These are phyloP conservation scores for Ypsolopha scabrella DNA, from an alignment of 2,888 invertebrate genomes.

Conservation along the genomic window DNA sequence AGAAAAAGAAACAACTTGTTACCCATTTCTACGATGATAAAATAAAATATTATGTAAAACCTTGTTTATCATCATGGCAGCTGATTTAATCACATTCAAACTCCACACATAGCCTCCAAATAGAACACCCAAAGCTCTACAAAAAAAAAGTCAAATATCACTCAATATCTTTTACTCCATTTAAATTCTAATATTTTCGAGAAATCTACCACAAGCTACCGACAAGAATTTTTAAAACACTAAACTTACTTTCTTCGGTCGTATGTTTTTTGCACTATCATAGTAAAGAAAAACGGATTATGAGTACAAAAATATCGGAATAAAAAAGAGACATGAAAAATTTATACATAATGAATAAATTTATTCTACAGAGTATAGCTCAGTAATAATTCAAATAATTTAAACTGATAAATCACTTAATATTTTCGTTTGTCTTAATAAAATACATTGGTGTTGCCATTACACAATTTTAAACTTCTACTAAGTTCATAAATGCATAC, in stretches of 20 bases:
- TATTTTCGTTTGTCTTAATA: constrained; percentile 3
- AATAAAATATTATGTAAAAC: too few species aligned
- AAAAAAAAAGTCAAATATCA: too few species aligned
- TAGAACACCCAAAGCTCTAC: not conserved
- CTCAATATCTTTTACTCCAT: too few species aligned
- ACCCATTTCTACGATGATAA: too few species aligned
- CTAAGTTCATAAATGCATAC: constrained; percentile 9
- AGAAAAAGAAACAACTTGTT: too few species aligned
- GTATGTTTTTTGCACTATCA: not conserved
- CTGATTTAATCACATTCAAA: not conserved
- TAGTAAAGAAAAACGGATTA: not conserved
- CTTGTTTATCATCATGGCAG: not conserved
- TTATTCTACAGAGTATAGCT: too few species aligned
- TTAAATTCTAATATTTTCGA: not conserved
- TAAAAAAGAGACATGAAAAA: not conserved
- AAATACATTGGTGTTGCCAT: constrained; percentile 15
- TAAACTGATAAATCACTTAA: not conserved
- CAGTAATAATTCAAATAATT: too few species aligned
- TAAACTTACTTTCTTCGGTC: too few species aligned
- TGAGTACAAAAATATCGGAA: not conserved
- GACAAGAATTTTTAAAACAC: too few species aligned
- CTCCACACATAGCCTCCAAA: constrained; percentile 8
- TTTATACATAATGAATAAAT: not conserved
- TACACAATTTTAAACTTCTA: constrained; percentile 11
- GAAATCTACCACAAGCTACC: too few species aligned